Evolutionary conservation across 1,140 invertebrate species (phyloP).

Genomic region (Lanistes nyassanus): DNA sequence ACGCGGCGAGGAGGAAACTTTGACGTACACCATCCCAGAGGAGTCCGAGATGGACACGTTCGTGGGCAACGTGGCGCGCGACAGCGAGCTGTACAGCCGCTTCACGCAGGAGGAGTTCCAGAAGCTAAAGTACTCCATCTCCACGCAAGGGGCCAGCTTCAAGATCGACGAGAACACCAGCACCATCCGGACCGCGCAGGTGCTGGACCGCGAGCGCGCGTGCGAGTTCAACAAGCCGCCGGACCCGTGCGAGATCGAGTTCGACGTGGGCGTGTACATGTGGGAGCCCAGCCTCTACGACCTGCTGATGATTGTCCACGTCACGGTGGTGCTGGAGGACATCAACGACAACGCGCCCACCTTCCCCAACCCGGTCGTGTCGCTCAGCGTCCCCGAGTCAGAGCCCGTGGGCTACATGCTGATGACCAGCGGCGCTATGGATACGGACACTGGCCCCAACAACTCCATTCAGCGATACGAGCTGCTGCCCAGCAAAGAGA

Average conservation of each 20-base stretch:
- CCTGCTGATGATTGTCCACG: slow-evolving; percentile 55
- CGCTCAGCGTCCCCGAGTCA: slow-evolving; percentile 65
- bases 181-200: slow-evolving; percentile 43
- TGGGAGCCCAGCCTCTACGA: slow-evolving; percentile 36
- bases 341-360: slow-evolving; percentile 93
- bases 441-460: slow-evolving; percentile 73
- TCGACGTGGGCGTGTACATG: slow-evolving; percentile 53
- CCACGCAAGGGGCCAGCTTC: slow-evolving; percentile 50
- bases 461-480: slow-evolving; percentile 54
- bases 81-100: slow-evolving; percentile 49
- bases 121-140: slow-evolving; percentile 54
- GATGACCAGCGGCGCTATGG: slow-evolving; percentile 68
- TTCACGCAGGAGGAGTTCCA: slow-evolving; percentile 46
- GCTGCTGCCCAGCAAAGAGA: slow-evolving; percentile 51
- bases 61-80: slow-evolving; percentile 55
- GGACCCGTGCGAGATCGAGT: slow-evolving; percentile 42
- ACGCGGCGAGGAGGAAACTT: slow-evolving; percentile 13
- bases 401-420: slow-evolving; percentile 73
- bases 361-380: slow-evolving; percentile 70
- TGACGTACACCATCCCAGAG: slow-evolving; percentile 48
- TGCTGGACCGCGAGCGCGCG: slow-evolving; percentile 51
- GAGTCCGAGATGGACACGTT: slow-evolving; percentile 48
- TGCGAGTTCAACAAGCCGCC: slow-evolving; percentile 41
- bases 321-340: slow-evolving; percentile 70
- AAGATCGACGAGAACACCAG: slow-evolving; percentile 53